Conservation (phyloP, 1,140 invertebrate genomes). For the Vanessa tameamea region DNA sequence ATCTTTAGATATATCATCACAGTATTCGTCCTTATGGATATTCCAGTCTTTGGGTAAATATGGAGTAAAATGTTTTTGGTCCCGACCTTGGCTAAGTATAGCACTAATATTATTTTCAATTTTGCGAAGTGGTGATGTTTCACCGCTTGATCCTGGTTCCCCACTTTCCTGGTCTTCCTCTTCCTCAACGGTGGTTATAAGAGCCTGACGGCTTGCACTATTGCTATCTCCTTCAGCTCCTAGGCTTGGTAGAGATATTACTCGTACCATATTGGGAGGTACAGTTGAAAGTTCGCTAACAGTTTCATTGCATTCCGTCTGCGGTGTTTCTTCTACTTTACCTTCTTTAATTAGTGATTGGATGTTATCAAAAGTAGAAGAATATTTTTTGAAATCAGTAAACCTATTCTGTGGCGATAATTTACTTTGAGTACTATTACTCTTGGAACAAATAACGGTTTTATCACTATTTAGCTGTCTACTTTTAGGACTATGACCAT, state of each 20-base stretch:
- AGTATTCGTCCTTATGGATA: constrained; percentile 81
- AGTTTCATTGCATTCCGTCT: constrained; percentile 77
- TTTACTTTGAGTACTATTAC: constrained; percentile 70
- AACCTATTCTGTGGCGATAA: constrained; percentile 80
- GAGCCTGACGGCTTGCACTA: constrained; percentile 68
- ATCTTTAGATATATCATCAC: constrained; percentile 77
- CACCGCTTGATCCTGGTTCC: constrained; percentile 77
- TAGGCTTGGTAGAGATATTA: constrained; percentile 84
- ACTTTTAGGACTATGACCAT: constrained; percentile 77
- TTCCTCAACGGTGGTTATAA: constrained; percentile 83
- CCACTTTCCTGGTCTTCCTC: constrained; percentile 83
- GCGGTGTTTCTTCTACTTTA: constrained; percentile 78
- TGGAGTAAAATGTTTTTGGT: constrained; percentile 79
- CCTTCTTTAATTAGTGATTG: constrained; percentile 87
- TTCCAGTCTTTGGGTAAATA: constrained; percentile 81
- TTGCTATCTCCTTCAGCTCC: constrained; percentile 79
- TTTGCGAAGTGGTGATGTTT: constrained; percentile 83
- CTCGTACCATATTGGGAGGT: constrained; percentile 84
- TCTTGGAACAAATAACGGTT: constrained; percentile 59
- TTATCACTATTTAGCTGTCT: constrained; percentile 74
- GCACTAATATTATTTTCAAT: constrained; percentile 85
- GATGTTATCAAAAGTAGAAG: constrained; percentile 90
- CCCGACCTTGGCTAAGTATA: constrained; percentile 80
- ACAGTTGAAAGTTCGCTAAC: constrained; percentile 77
- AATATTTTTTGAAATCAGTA: constrained; percentile 85